Evolutionary conservation across 2,113 vertebrate species (phyloP), one percentile per base, ranked within the genome.

Genomic region (Pelodiscus sinensis): DNA sequence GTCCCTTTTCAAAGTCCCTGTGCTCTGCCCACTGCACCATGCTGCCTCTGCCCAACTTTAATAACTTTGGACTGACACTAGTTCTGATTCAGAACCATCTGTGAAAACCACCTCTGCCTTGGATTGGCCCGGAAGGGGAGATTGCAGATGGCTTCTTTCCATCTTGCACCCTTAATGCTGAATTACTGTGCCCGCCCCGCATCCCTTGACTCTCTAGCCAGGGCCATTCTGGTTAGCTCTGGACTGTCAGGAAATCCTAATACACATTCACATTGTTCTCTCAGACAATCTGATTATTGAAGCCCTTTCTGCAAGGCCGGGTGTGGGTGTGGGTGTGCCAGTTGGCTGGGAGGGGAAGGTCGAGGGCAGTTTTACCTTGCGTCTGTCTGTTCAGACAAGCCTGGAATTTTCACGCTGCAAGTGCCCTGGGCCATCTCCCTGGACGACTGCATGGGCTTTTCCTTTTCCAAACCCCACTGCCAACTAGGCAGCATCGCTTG

Each of bases 361-460:
- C 27, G 79, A 71, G 55, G 51, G 35, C 19, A 51, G 89, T 54
- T 82, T 86, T 55, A 79, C 50, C 25, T 29, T 15, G 71, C 9
- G 10, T 55, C 79, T 60, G 89, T 62, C 84, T 81, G n/a, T 24
- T 81, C 77, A 52, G 65, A 78, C 65, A 56, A 81, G 21, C 50
- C 78, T 91, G 89, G 84, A 82, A 91, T 86, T 91, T 91, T 55
- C 84, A 84, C 38, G 16, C 77, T 55, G 35, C 71, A 82, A 52
- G 65, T 31, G 79, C 84, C 71, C 4, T 25, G 29, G 51, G 79
- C 84, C 14, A 9, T 82, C 27, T 86, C 50, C 68, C 86, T 4
- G 19, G 65, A 31, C 16, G 35, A 35, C 21, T 71, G 18, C 65
- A 71, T 1, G 9, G 65, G 16, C 65, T n/a, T 68, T 68, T 71